Evolutionary conservation across 1,140 invertebrate genomes (phyloP).

Genomic region (Hyposmocoma kahamanoa): DNA sequence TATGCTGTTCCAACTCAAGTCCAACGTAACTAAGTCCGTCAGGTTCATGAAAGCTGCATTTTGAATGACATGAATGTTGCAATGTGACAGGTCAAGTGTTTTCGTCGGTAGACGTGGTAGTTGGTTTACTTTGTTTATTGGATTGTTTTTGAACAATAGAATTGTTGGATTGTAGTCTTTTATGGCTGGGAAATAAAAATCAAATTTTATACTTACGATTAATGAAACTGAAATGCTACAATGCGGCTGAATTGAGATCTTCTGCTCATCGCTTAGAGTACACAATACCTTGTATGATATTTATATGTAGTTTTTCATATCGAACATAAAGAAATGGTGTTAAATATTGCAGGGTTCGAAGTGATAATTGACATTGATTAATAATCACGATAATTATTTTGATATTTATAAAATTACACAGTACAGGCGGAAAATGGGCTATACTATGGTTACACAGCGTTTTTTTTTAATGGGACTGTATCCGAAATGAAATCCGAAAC

Average conservation of each 20-base stretch:
- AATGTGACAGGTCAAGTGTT: slow-evolving; percentile 18
- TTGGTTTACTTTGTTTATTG: slow-evolving; percentile 1
- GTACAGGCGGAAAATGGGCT: too few relatives aligned
- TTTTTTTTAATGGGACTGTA: too few relatives aligned
- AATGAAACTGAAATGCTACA: neutral
- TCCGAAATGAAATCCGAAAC: too few relatives aligned
- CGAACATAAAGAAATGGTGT: too few relatives aligned
- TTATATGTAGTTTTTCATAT: too few relatives aligned
- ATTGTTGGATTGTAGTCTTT: slow-evolving; percentile 6
- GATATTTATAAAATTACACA: too few relatives aligned
- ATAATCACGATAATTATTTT: too few relatives aligned
- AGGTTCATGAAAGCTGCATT: slow-evolving; percentile 72
- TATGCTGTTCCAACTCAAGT: slow-evolving; percentile 79
- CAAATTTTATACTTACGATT: neutral
- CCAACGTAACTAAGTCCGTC: slow-evolving; percentile 71
- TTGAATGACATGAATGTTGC: slow-evolving; percentile 13
- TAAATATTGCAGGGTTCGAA: too few relatives aligned
- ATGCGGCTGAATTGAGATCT: neutral
- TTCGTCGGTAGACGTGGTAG: slow-evolving; percentile 14
- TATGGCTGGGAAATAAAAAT: slow-evolving; percentile 12
- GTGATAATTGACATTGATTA: too few relatives aligned
- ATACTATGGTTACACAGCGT: too few relatives aligned
- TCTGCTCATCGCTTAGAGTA: neutral
- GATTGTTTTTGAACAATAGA: slow-evolving; percentile 21
- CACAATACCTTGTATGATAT: too few relatives aligned